These are phyloP conservation scores for Tapirus terrestris DNA, from an alignment of 2,113 vertebrate species.

Conservation along the genomic window DNA sequence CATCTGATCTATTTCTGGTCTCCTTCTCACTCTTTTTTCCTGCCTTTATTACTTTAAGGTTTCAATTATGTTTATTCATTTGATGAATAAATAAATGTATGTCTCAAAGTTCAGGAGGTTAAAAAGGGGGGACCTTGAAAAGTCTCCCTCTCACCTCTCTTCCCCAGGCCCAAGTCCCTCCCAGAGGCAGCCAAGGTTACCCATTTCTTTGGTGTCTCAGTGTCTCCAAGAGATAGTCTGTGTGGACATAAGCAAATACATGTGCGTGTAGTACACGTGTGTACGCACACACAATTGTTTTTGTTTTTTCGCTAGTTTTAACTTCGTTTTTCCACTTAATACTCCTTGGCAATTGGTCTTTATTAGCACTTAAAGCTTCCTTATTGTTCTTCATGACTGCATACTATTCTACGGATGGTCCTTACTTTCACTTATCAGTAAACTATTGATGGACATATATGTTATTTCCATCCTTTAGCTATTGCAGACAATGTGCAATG, in stretches of 20 bases:
- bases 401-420: neutral
- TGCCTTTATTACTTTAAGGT: neutral
- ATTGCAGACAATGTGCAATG: neutral
- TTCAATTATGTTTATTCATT: neutral
- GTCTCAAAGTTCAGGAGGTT: conserved; percentile 2
- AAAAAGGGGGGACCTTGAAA: neutral
- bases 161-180: neutral
- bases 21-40: neutral
- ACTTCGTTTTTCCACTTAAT: neutral
- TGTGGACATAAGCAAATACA: neutral
- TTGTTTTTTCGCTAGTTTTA: neutral
- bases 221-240: neutral
- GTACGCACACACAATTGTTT: neutral
- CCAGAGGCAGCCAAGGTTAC: neutral
- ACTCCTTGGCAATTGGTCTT: neutral
- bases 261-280: neutral
- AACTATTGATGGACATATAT: neutral
- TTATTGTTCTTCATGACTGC: neutral
- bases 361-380: neutral
- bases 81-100: neutral
- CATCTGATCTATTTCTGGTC: neutral
- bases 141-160: neutral
- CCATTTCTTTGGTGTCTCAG: neutral
- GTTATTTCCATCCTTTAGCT: neutral
- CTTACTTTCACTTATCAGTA: neutral